Percentiles rank a stretch among this genome's conserved stretches.
Evolutionary conservation across 1,140 invertebrate genomes (phyloP).

Genomic region (Sweltsa coloradensis): DNA sequence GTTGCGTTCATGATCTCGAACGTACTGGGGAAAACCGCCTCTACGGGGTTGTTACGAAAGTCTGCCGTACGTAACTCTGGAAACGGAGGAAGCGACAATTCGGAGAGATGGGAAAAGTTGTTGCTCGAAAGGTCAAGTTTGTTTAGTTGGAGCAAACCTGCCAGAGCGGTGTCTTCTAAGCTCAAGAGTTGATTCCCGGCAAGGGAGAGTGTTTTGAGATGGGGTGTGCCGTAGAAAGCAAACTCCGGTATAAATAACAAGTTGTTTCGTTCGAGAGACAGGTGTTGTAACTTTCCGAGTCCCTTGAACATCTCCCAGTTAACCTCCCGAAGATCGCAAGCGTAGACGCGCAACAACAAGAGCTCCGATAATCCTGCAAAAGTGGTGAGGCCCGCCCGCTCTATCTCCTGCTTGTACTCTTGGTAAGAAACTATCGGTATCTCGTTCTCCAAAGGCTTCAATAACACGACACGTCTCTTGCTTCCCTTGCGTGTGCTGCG

Average conservation of each 20-base stretch:
- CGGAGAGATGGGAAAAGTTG: conserved; percentile 50
- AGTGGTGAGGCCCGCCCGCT: conserved; percentile 31
- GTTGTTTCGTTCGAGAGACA: conserved; percentile 47
- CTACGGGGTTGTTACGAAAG: conserved; percentile 51
- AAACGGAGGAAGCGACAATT: conserved; percentile 54
- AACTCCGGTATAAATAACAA: conserved; percentile 51
- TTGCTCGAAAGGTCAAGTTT: conserved; percentile 49
- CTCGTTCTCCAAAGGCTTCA: neutral
- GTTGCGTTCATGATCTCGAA: conserved; percentile 60
- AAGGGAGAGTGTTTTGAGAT: conserved; percentile 45
- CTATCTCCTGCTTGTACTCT: conserved; percentile 39
- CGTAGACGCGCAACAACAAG: conserved; percentile 40
- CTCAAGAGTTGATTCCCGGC: conserved; percentile 46
- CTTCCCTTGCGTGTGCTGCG: neutral
- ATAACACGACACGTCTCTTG: neutral
- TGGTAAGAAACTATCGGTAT: conserved; percentile 41
- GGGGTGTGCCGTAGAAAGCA: conserved; percentile 50
- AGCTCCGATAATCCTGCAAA: conserved; percentile 42
- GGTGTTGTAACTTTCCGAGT: conserved; percentile 38
- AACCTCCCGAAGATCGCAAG: conserved; percentile 43
- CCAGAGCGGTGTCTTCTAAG: conserved; percentile 49
- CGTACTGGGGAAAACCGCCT: conserved; percentile 49
- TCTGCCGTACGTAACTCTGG: conserved; percentile 44
- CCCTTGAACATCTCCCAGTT: conserved; percentile 59
- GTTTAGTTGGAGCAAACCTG: conserved; percentile 48